Base-by-base conservation (phyloP, 2,113 vertebrate genomes). In the Scatophagus argus region DNA sequence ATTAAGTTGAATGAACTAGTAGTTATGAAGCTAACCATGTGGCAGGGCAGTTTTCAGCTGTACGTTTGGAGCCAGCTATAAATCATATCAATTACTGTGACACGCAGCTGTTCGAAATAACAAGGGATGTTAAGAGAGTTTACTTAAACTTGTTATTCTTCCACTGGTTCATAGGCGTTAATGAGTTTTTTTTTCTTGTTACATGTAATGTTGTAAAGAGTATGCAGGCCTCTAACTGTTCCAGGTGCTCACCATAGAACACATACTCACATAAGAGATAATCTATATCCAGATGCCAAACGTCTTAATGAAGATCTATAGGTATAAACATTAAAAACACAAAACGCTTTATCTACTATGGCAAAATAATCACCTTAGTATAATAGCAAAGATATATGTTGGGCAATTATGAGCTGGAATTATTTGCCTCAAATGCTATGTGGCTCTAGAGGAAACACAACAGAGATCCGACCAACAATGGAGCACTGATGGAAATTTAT, bases 401-500 rank as follows among this genome's bases (percentile, higher is more conserved):
- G 44, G 58, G 46, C 39, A 75, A 74, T 87, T 79, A 62, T 59
- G 31, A 56, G 67, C 49, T 41, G 63, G 19, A 49, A 39, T 77
- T 69, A 60, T 78, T 84, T 84, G 52, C 60, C 67, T 66, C 64
- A 74, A 66, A 64, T 34, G 41, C 55, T 64, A 43, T 46, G 68
- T 69, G 41, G 68, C 69, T 83, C 86, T 73, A 71, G 54, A 82
- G 54, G 27, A 81, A 83, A 85, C 76, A 89, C 74, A 90, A 82
- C 73, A 71, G n/a, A 64, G 54, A 54, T 82, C 44, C 3, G n/a
- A 63, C 10, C 34, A 83, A 83, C 87, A 77, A 77, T 67, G 55
- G 41, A 73, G 61, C 31, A 64, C 41, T 66, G 65, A 73, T 62
- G 47, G 44, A 34, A 51, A 54, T 73, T 72, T 61, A 56, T 58